Evolutionary conservation across 2,113 vertebrate species (phyloP), one percentile per base, ranked within the genome.

Genomic region (Oryzias woworae): DNA sequence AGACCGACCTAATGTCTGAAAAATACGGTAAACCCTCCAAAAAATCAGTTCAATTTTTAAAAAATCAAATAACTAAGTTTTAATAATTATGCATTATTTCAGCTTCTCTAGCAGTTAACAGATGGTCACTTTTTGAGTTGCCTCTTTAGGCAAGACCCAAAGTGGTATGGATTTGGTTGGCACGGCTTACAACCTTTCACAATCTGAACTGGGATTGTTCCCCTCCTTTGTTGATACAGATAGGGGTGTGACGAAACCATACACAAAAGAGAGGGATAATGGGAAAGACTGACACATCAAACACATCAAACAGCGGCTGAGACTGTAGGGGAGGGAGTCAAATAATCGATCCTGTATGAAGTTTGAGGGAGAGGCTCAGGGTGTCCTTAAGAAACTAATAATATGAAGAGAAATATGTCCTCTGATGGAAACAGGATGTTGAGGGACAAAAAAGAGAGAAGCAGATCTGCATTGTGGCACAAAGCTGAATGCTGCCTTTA

Each of bases 401-500:
- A 68, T 22, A 24, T 47, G 41, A 44, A 66, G 60, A 28, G 42
- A 74, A 36, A 55, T 44, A 75, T 61, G 47, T 28, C 63, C 52
- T 68, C 67, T 58, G 48, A 73, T 75, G 63, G 48, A 74, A 77
- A 69, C 65, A 66, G 76, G 73, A 67, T 26, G 46, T 26, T 24
- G 22, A 67, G 51, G 49, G 18, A 55, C 45, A 56, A 24, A 24
- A 65, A 44, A 60, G n/a, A 44, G 60, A 54, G 50, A 69, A 72
- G 53, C 46, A 56, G 76, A 75, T 81, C 57, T 69, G 78, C 62
- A 85, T 90, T 89, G 88, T 89, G 80, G 81, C 77, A 74, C 58
- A 62, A 72, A 74, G 74, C 85, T 92, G 91, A 92, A 92, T 91
- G 83, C 85, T 75, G 77, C 80, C 86, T 90, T 90, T 89, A 90